A percentile compares a stretch with the other conserved stretches of the same genome.
Evolutionary conservation across 2,888 invertebrate species (phyloP).

Genomic region (Ornithoptera priamus): DNA sequence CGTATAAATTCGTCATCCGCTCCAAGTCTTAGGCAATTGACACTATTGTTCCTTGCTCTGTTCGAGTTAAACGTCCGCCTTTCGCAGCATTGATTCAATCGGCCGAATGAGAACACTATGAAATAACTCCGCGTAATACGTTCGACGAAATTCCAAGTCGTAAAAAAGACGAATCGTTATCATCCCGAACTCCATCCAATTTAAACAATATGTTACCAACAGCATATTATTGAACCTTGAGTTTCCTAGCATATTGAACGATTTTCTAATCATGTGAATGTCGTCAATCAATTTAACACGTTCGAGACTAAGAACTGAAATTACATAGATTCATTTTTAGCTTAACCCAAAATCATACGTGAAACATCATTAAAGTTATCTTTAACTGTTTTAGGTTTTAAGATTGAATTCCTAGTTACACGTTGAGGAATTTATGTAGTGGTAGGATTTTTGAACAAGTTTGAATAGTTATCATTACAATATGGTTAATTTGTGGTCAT

Average conservation of each 20-base stretch:
- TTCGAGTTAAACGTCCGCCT: conserved; percentile 16
- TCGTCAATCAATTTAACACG: background rate
- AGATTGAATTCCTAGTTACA: too few species aligned
- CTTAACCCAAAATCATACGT: too few species aligned
- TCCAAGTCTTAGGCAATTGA: conserved; percentile 20
- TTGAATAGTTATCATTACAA: too few species aligned
- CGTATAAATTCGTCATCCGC: conserved; percentile 38
- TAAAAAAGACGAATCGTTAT: conserved; percentile 25
- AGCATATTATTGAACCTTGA: background rate
- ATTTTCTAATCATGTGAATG: background rate
- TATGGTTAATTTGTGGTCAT: too few species aligned
- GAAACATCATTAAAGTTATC: too few species aligned
- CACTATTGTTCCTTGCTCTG: conserved; percentile 26
- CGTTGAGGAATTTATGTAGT: too few species aligned
- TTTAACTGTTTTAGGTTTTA: too few species aligned
- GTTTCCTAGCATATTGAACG: background rate
- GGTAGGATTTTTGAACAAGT: too few species aligned
- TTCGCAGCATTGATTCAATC: conserved; percentile 29
- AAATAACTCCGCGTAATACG: conserved; percentile 16
- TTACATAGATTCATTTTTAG: too few species aligned
- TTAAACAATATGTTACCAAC: conserved; percentile 7
- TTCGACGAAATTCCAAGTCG: conserved; percentile 8
- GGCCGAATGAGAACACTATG: conserved; percentile 21
- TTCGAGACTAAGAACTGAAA: background rate
- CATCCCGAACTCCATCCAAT: conserved; percentile 3